These are phyloP conservation scores for Calyptommatus sinebrachiatus DNA, from an alignment of 2,113 vertebrate genomes.

Conservation along the genomic window DNA sequence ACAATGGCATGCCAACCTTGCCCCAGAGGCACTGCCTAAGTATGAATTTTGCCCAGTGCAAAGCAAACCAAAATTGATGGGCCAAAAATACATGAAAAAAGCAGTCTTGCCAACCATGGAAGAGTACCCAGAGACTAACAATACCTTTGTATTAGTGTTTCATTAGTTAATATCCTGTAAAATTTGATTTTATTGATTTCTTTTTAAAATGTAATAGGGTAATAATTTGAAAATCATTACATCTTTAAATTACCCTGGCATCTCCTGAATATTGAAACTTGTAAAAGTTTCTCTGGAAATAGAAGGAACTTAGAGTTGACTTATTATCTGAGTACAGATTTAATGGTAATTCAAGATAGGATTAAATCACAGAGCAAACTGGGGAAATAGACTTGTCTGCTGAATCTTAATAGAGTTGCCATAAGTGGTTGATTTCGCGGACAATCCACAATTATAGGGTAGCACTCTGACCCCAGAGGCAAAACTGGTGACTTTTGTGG, in stretches of 20 bases:
- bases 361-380: no score
- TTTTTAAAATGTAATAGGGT: background rate
- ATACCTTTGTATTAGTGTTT: background rate
- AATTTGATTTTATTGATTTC: background rate
- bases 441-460: no score
- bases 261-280: background rate
- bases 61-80: background rate
- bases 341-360: no score
- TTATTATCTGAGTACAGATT: no score
- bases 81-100: background rate
- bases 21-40: background rate
- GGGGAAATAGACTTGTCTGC: no score
- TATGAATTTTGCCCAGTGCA: background rate
- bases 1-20: background rate
- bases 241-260: background rate
- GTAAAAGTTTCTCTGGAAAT: background rate
- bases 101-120: background rate
- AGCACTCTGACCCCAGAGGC: no score
- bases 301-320: background rate
- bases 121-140: background rate
- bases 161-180: background rate
- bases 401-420: no score
- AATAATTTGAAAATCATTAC: conserved; percentile 8
- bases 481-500: no score
- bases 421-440: no score